Evolutionary conservation across 2,888 invertebrate species (phyloP).

Genomic region (Dynastes grantii): DNA sequence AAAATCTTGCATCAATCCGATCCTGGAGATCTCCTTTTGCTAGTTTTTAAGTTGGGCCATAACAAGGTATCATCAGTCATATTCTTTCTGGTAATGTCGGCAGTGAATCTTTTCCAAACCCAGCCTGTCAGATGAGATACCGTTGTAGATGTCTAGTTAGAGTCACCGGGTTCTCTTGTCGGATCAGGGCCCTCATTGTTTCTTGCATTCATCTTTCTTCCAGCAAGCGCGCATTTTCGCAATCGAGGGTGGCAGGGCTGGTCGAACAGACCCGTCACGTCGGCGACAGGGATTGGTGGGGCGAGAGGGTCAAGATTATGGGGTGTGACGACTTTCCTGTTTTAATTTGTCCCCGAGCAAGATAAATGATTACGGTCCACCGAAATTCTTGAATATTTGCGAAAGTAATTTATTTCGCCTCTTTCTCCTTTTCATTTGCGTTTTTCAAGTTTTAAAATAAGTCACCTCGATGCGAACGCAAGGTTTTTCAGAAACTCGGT

Average conservation of each 20-base stretch:
- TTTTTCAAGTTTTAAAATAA: conserved; percentile 47
- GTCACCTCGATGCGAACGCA: conserved; percentile 28
- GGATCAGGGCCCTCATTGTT: conserved; percentile 57
- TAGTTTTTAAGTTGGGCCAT: conserved; percentile 41
- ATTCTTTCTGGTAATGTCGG: conserved; percentile 53
- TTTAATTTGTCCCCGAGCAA: conserved; percentile 51
- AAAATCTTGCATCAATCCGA: conserved; percentile 38
- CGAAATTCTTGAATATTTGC: conserved; percentile 45
- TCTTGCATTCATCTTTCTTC: conserved; percentile 56
- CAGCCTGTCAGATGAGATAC: conserved; percentile 54
- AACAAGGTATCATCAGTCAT: conserved; percentile 53
- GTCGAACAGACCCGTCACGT: conserved; percentile 17
- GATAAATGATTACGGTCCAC: conserved; percentile 49
- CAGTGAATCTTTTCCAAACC: conserved; percentile 52
- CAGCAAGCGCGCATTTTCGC: conserved; percentile 49
- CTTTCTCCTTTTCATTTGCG: conserved; percentile 44
- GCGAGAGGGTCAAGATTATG: conserved; percentile 49
- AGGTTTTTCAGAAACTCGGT: conserved; percentile 6
- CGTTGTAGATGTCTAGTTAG: conserved; percentile 56
- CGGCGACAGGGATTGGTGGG: neutral
- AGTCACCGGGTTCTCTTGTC: conserved; percentile 57
- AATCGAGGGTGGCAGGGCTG: conserved; percentile 34
- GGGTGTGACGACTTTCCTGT: conserved; percentile 52
- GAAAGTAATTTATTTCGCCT: conserved; percentile 43
- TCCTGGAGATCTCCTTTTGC: neutral